Evolutionary conservation across 1,140 invertebrate species (phyloP), one percentile per base, ranked within the genome.

Genomic region (Leptestheria dahalacensis): DNA sequence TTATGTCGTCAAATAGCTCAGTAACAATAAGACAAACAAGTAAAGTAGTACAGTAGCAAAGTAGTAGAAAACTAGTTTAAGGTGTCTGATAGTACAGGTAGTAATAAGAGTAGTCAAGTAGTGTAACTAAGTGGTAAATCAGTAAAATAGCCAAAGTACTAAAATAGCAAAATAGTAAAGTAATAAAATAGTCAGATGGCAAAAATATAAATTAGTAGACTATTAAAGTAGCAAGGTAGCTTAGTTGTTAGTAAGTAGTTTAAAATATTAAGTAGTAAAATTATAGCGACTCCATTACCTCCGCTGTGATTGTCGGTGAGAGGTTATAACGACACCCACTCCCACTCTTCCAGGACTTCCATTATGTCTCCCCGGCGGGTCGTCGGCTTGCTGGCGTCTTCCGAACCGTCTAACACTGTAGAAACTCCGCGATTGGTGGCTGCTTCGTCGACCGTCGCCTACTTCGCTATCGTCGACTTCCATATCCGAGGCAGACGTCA

Each of bases 251-350:
- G n/a, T n/a, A n/a, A n/a, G n/a, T n/a, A n/a, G n/a, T n/a, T n/a
- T n/a, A n/a, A n/a, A n/a, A n/a, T n/a, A n/a, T n/a, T 2, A 54
- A 21, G 18, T n/a, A 18, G 6, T 25, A 26, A 26, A 54, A 15
- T 18, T 24, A 60, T 55, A 21, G 15, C 29, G 23, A 3, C 28
- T 23, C 18, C 23, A 68, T 71, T 75, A 91, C 86, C 90, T 86
- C 72, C 91, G 72, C 66, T 91, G 86, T 1, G 89, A 91, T 68
- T 89, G 85, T 48, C 91, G 74, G 65, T 87, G 91, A 25, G 88
- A 92, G 0, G 90, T 94, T n/a, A 95, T 89, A 11, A 94, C 89
- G 9, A 92, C 89, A 2, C 91, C 91, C 15, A 73, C 73, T 50
- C 65, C 69, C 67, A 57, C 58, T 60, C 58, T 71, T 67, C 33